Percentiles rank a stretch among this genome's conserved stretches.
Evolutionary conservation across 2,797 vertebrate genomes (phyloP).

Genomic region (Schizopygopsis pylzovi): DNA sequence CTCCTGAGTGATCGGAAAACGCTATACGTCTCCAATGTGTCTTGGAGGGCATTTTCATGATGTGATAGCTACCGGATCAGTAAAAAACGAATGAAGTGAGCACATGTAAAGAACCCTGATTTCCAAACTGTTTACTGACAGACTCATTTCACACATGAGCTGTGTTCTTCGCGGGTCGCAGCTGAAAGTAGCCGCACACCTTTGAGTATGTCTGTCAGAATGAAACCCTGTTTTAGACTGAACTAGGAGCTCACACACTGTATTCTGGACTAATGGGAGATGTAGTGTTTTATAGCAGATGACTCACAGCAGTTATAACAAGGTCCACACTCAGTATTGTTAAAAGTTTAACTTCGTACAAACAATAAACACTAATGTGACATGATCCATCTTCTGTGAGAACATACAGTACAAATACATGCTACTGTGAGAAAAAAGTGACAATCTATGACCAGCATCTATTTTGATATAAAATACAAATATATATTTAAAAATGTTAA

Average conservation of each 20-base stretch:
- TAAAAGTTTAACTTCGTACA: too few relatives aligned
- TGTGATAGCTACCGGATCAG: not conserved
- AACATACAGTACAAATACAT: not conserved
- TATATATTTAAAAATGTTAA: too few relatives aligned
- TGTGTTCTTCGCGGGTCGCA: constrained; percentile 24
- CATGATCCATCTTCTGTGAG: not conserved
- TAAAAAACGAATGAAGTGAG: not conserved
- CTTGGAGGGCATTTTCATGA: constrained; percentile 12
- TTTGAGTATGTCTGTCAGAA: constrained; percentile 10
- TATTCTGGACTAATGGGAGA: not conserved
- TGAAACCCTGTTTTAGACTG: not conserved
- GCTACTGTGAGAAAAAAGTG: not conserved
- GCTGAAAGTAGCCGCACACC: constrained; percentile 3
- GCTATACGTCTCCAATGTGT: not conserved
- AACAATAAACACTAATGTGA: not conserved
- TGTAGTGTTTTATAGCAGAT: not conserved
- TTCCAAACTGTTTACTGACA: constrained; percentile 38
- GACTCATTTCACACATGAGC: constrained; percentile 38
- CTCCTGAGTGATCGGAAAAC: not conserved
- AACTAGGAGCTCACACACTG: not conserved
- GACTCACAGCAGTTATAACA: not conserved
- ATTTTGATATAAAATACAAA: too few relatives aligned
- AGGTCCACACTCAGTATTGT: not conserved
- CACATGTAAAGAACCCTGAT: not conserved
- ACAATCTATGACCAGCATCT: not conserved